Evolutionary conservation across 2,797 vertebrate genomes (phyloP), one percentile per base, ranked within the genome.

Genomic region (Peromyscus eremicus): DNA sequence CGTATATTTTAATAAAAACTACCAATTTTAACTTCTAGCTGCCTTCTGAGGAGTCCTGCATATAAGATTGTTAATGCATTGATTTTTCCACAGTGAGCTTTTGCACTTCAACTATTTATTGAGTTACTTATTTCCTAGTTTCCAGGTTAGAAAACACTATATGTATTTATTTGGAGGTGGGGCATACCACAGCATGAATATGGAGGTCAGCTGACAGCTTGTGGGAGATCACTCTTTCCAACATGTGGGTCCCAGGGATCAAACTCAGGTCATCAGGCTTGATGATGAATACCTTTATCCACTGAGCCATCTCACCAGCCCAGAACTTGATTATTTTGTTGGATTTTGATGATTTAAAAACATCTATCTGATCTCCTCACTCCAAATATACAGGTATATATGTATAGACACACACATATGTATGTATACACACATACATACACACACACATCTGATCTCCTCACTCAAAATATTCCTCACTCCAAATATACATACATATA

Each of bases 321-420:
- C 19, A 68, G 64, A 32, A 37, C n/a, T 73, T 11, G 34, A 71
- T 71, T 40, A 46, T 62, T 76, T 89, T 95, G 40, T 62, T 95
- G 4, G 73, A 64, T 64, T 96, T 57, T 92, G 21, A 83, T 89
- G 49, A 34, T 93, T 97, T 81, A 43, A 92, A 97, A 37, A 96
- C 75, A 92, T 96, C 32, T 43, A 84, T 88, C 91, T 92, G 14
- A 29, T 81, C 4, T 71, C 10, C 17, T 21, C 55, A 25, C 3
- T 46, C 7, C 23, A 71, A 49, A 91, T 21, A 77, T n/a, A n/a
- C 6, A 79, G 13, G 5, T 19, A 40, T 2, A 19, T 8, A 14
- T 40, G 21, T 32, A 3, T 4, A 66, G 5, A 34, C 5, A 23
- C 0, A 46, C 0, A 6, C 37, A 76, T 12, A 19, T 4, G 7